A percentile compares a stretch with the other conserved stretches of the same genome.
Conservation (phyloP, 2,797 vertebrate genomes). For the Hydrolagus colliei region DNA sequence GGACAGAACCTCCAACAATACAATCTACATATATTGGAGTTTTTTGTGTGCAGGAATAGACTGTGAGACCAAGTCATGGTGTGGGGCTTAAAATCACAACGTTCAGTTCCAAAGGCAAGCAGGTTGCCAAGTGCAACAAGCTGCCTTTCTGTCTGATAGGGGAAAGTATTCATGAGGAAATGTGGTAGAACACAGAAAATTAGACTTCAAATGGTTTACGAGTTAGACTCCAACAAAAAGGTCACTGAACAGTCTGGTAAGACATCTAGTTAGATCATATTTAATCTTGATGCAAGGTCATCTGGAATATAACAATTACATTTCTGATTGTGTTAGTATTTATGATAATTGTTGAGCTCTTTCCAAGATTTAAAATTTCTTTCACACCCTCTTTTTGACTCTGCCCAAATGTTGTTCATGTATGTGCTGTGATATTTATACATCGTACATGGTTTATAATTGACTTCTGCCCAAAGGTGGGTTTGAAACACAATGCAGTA, state of each 20-base stretch:
- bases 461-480: neutral
- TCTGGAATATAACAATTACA: conserved; percentile 5
- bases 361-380: neutral
- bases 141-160: neutral
- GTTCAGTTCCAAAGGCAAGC: too few species aligned
- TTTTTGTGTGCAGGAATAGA: too few species aligned
- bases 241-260: neutral
- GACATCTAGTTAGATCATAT: neutral
- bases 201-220: neutral
- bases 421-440: neutral
- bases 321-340: neutral
- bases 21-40: too few species aligned
- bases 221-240: neutral
- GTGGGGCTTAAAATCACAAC: too few species aligned
- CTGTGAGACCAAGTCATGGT: too few species aligned
- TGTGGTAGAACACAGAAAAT: neutral
- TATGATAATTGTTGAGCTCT: neutral
- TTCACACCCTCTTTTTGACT: neutral
- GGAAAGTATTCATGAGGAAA: neutral
- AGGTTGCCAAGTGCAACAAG: too few species aligned
- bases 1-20: too few species aligned
- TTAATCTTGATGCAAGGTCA: neutral
- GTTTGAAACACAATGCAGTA: neutral
- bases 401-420: neutral
- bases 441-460: neutral